Base-by-base conservation (phyloP, 2,888 invertebrate genomes). In the Yponomeuta malinellus region DNA sequence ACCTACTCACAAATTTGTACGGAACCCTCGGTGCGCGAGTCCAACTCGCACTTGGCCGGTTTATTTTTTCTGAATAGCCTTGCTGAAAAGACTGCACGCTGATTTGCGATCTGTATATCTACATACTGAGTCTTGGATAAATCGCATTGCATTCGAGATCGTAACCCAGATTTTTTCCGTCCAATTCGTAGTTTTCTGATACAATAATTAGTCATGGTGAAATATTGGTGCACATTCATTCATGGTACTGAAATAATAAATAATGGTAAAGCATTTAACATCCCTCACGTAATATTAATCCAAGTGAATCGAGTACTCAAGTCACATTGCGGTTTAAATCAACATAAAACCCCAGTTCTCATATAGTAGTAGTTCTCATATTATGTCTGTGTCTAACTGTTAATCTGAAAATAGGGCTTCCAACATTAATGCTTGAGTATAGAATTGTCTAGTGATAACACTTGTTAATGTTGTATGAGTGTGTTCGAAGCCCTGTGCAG, bases 391-490 rank as follows among this genome's bases (percentile, higher is more conserved):
- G 48, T 48, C 68, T 48, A 52, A 52, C 68, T 52, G 72, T 70
- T 70, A 69, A 71, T 68, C 70, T 37, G 43, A 64, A 68, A 68
- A 72, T 70, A 71, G 74, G 73, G 74, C 73, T 73, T 71, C 73
- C 72, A 76, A 73, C 73, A 71, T 67, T 15, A 10, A 33, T 71
- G 15, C 43, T 66, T 23, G 23, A 68, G 69, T 71, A 72, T 59
- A 69, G 48, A 65, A 68, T 43, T 33, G 68, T 67, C 63, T 43
- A 31, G 15, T 12, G 12, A 52, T 12, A 52, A 12, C 52, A 52
- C 10, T 12, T 8, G 6, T 2, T 52, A 12, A 12, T 52, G 10
- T 10, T 52, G 52, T 52, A 10, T 3, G 23, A 63, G n/a, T 64
- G 29, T 59, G 66, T 66, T 66, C 15, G 37, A 66, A 37, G 37